Percentiles rank a stretch among this genome's conserved stretches.
These are phyloP conservation scores for Bolinopsis microptera DNA, from an alignment of 37 sponge, comb jelly and placozoan species.

Conservation along the genomic window DNA sequence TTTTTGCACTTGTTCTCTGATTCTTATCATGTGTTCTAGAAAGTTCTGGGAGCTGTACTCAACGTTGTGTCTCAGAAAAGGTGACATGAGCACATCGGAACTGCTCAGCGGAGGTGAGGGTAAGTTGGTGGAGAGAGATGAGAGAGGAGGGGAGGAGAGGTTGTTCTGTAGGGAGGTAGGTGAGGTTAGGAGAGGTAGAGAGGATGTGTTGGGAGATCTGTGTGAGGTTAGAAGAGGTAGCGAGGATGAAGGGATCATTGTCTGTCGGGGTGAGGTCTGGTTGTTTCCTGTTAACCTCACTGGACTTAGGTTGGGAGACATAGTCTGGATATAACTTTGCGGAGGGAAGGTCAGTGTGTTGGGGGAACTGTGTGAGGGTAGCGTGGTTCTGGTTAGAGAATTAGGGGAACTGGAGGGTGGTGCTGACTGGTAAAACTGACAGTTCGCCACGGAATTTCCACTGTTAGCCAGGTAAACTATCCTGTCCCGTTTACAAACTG, in stretches of 20 bases:
- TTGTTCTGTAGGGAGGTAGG: not conserved
- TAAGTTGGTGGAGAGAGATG: not conserved
- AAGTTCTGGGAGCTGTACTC: not conserved
- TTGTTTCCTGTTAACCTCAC: not conserved
- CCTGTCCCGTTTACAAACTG: not conserved
- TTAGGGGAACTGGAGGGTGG: not conserved
- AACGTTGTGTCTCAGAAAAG: not conserved
- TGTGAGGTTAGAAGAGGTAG: not conserved
- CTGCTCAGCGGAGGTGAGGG: not conserved
- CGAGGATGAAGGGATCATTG: not conserved
- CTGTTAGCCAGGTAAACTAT: not conserved
- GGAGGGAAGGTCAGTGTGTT: not conserved
- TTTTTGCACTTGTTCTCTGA: not conserved
- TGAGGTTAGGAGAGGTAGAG: not conserved
- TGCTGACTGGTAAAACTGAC: not conserved
- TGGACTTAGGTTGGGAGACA: not conserved
- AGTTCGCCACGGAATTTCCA: not conserved
- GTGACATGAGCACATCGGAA: not conserved
- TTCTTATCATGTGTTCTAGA: not conserved
- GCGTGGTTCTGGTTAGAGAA: not conserved
- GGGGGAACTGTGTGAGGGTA: not conserved
- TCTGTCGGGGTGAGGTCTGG: not conserved
- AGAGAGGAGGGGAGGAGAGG: not conserved
- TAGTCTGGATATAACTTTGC: not conserved
- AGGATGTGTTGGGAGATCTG: too few species aligned